Evolutionary conservation across 2,888 invertebrate genomes (phyloP).

Genomic region (Lydus trimaculatus): DNA sequence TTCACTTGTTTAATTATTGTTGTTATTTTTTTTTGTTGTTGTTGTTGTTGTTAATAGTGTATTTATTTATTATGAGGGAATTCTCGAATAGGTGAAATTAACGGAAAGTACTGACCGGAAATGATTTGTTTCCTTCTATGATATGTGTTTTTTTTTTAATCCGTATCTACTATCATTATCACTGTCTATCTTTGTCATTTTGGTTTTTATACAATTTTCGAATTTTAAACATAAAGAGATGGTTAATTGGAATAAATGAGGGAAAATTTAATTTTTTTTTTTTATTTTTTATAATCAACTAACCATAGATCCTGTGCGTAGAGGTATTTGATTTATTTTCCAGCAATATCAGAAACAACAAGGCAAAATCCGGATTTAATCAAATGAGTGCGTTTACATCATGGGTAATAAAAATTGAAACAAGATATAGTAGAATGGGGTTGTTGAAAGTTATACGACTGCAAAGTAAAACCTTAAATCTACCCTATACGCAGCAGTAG

Average conservation of each 20-base stretch:
- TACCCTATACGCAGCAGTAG: no score
- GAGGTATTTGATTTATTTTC: background rate
- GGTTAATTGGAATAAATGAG: background rate
- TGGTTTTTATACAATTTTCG: background rate
- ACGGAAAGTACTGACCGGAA: background rate
- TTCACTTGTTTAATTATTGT: background rate
- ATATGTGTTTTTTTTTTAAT: background rate
- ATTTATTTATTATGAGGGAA: background rate
- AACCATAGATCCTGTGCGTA: slow-evolving; percentile 4
- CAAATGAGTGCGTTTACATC: no score
- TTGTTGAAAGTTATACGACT: no score
- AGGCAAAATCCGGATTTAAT: background rate
- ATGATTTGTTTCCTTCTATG: slow-evolving; percentile 1
- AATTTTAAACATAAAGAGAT: background rate
- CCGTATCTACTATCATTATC: background rate
- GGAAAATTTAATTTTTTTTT: no score
- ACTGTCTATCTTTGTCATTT: background rate
- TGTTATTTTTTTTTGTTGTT: background rate
- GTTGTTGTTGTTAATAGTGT: background rate
- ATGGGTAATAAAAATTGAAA: no score
- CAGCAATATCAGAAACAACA: no score
- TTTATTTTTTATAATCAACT: no score
- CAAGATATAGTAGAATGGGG: no score
- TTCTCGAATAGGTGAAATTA: slow-evolving; percentile 7
- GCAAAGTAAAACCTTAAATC: no score